Conservation (phyloP, 2,113 vertebrate species). For the Trematocara stigmaticum region DNA sequence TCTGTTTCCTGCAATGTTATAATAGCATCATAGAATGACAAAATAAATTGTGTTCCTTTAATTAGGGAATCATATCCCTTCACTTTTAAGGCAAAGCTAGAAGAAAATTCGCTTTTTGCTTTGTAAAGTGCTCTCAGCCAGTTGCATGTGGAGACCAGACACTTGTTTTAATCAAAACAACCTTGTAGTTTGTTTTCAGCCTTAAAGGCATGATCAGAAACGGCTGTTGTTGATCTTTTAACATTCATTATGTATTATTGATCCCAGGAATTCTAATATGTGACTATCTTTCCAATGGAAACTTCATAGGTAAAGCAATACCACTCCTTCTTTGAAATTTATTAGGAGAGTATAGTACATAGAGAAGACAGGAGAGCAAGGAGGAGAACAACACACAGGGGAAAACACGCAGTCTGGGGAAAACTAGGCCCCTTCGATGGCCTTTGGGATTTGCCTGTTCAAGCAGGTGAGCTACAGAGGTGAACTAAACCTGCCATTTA, state of each 20-base stretch:
- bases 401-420: background rate
- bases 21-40: background rate
- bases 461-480: background rate
- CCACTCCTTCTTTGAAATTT: background rate
- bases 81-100: background rate
- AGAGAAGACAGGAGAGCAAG: background rate
- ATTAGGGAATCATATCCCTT: background rate
- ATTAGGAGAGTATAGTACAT: background rate
- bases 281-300: background rate
- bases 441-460: background rate
- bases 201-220: background rate
- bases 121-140: background rate
- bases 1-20: background rate
- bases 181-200: background rate
- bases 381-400: background rate
- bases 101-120: background rate
- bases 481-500: background rate
- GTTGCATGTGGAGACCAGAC: background rate
- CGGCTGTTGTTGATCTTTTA: background rate
- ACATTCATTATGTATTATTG: background rate
- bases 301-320: background rate
- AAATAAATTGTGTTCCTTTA: background rate
- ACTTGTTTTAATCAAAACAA: background rate
- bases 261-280: background rate
- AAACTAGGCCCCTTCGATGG: background rate